Conservation (phyloP, 2,888 invertebrate species). For the Carabus problematicus region DNA sequence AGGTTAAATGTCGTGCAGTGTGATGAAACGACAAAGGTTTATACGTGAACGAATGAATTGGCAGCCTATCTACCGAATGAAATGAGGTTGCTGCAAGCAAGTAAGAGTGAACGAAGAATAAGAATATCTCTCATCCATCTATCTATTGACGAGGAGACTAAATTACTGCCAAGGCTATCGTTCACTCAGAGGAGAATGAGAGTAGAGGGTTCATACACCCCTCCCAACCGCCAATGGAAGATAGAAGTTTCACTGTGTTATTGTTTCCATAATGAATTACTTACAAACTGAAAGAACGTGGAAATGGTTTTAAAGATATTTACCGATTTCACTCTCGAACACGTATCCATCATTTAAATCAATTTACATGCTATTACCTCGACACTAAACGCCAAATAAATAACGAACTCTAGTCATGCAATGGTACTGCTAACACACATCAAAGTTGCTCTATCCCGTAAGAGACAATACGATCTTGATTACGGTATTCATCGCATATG, state of each 20-base stretch:
- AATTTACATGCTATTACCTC: neutral
- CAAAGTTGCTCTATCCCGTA: too few relatives aligned
- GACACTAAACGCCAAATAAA: too few relatives aligned
- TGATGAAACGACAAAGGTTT: constrained; percentile 27
- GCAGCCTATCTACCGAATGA: neutral
- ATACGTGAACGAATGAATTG: neutral
- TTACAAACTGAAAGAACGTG: constrained; percentile 15
- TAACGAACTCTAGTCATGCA: too few relatives aligned
- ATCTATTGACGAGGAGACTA: constrained; percentile 3
- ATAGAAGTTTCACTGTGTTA: constrained; percentile 34
- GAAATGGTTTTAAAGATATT: constrained; percentile 36
- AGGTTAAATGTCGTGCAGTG: constrained; percentile 40
- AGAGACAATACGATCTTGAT: too few relatives aligned
- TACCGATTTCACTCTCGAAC: constrained; percentile 23
- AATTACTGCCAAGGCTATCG: constrained; percentile 15
- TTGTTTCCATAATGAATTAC: constrained; percentile 43
- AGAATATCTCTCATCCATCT: constrained; percentile 15
- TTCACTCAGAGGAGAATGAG: too few relatives aligned
- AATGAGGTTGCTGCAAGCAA: neutral
- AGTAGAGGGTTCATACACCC: neutral
- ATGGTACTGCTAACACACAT: too few relatives aligned
- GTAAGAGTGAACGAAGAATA: neutral
- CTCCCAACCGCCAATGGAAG: constrained; percentile 26
- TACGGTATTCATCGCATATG: too few relatives aligned
- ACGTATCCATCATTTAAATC: constrained; percentile 19